Evolutionary conservation across 2,888 invertebrate species (phyloP).

Genomic region (Mythimna lalbum): DNA sequence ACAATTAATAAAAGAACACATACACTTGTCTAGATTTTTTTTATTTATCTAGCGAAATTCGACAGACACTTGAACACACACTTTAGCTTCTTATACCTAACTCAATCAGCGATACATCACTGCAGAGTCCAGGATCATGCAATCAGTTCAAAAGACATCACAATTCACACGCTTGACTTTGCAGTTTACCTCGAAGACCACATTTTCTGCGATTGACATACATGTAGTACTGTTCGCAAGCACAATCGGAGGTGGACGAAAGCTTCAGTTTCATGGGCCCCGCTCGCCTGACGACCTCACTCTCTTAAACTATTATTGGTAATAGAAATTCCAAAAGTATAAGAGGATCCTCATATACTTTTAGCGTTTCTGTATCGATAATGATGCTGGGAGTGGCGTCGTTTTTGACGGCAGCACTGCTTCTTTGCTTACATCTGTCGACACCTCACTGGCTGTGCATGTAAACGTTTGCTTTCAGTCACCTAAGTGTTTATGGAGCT

Average conservation of each 20-base stretch:
- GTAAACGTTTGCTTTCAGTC: conserved; percentile 66
- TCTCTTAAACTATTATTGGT: conserved; percentile 9
- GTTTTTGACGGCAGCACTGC: conserved; percentile 65
- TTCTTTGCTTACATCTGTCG: conserved; percentile 78
- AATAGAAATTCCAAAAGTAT: neutral
- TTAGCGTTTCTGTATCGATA: conserved; percentile 7
- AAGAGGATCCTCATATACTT: conserved; percentile 15
- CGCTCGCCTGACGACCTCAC: conserved; percentile 53
- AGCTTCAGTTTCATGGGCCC: conserved; percentile 78
- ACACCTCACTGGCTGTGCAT: conserved; percentile 79
- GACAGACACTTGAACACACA: conserved; percentile 8
- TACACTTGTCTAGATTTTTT: conserved; percentile 14
- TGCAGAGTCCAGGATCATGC: conserved; percentile 30
- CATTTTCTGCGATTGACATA: conserved; percentile 62
- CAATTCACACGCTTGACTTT: conserved; percentile 52
- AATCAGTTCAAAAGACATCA: conserved; percentile 30
- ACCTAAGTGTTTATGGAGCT: conserved; percentile 33
- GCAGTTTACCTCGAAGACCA: conserved; percentile 31
- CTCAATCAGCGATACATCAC: conserved; percentile 26
- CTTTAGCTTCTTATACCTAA: conserved; percentile 15
- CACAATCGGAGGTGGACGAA: conserved; percentile 53
- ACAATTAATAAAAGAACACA: conserved; percentile 21
- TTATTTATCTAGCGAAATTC: conserved; percentile 13
- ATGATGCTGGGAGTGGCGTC: conserved; percentile 9
- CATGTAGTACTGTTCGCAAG: conserved; percentile 64